Percentiles rank a stretch among this genome's conserved stretches.
Evolutionary conservation across 2,113 vertebrate genomes (phyloP).

Genomic region (Edolisoma coerulescens): DNA sequence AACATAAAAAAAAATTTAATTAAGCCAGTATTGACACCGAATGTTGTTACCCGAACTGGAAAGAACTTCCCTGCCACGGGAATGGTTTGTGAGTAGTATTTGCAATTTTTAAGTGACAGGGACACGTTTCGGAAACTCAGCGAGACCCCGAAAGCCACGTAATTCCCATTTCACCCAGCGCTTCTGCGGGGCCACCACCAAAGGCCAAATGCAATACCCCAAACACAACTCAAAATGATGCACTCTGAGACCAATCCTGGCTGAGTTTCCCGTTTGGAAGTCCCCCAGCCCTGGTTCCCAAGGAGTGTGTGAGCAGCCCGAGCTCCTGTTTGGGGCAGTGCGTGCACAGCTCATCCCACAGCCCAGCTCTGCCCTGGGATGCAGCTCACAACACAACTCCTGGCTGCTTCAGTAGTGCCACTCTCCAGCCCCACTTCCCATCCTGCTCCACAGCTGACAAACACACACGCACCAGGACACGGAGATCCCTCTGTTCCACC

Average conservation of each 20-base stretch:
- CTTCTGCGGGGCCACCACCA: neutral
- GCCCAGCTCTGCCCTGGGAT: neutral
- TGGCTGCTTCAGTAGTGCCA: neutral
- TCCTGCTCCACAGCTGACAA: neutral
- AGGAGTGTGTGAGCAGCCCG: fast-evolving
- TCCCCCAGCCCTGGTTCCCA: neutral
- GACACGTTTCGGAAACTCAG: neutral
- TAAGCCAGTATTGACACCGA: constrained; percentile 8
- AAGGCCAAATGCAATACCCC: fast-evolving
- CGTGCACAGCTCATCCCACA: neutral
- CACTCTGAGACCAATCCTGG: neutral
- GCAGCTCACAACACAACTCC: neutral
- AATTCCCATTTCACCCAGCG: neutral
- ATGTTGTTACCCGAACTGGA: neutral
- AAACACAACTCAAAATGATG: neutral
- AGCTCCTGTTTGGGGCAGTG: neutral
- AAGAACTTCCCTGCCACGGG: neutral
- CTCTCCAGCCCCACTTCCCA: neutral
- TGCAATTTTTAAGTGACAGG: neutral
- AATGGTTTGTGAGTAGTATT: neutral
- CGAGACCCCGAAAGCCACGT: constrained; percentile 7
- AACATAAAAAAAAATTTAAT: constrained; percentile 45
- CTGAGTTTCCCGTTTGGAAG: neutral
- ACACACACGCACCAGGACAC: fast-evolving
- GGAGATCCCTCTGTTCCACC: fast-evolving